Base-by-base conservation (phyloP, 2,888 invertebrate genomes). In the Gisinianus flammeolus region DNA sequence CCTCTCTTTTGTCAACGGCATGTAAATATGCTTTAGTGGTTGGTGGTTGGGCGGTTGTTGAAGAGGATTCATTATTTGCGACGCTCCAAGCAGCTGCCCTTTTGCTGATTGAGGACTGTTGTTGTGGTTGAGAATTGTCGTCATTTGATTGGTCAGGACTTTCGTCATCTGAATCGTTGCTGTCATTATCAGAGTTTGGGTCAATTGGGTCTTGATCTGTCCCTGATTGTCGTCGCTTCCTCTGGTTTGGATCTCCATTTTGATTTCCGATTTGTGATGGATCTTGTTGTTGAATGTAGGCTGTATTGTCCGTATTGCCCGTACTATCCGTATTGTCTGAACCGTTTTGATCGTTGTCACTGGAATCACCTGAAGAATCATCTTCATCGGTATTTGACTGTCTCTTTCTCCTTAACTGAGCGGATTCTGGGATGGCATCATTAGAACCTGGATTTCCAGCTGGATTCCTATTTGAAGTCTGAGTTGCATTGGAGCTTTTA, bases 381-480 rank as follows among this genome's bases (percentile, higher is more conserved):
- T 26, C 58, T n/a, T 58, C 58, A 22, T n/a, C 58, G 6, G n/a
- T 58, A 58, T 22, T 58, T 58, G 26, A 67, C 28, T 67, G 67
- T 67, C 67, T 8, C 35, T 24, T 70, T 22, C 26, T 44, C 12
- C 70, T n/a, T 19, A 70, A 12, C 24, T 52, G 70, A 4, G 26
- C 44, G 16, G 44, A 12, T 5, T 24, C 52, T 0, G 70, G 70
- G 5, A 70, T 70, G 22, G 44, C 35, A 24, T 73, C 73, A 52
- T 26, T 67, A 1, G 31, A n/a, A 2, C 3, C 19, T n/a, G 31
- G 1, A 2, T n/a, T 4, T 10, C 1, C 19, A n/a, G 8, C 26
- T 2, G 3, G 26, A n/a, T 26, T 19, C 12, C 1, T 19, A n/a
- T n/a, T n/a, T n/a, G 12, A 2, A 12, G 10, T 2, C 58, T 19